Base-by-base conservation (phyloP, 2,888 invertebrate genomes). In the Nebria brevicollis region DNA sequence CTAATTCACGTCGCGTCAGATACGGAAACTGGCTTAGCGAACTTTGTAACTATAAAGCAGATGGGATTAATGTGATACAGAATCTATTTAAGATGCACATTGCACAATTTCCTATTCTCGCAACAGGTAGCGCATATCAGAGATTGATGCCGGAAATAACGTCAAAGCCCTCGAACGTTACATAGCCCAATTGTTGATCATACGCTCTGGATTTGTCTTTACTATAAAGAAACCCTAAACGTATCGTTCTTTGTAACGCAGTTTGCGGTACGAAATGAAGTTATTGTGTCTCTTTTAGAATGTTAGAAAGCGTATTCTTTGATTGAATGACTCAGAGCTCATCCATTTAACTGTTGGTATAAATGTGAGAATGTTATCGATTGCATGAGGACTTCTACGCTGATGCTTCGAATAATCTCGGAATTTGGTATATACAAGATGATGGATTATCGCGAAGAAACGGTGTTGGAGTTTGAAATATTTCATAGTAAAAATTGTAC, bases 101-200 rank as follows among this genome's bases (percentile, higher is more conserved):
- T 78, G 78, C 78, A 73, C 78, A 78, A 78, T 78, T 73, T 78
- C 78, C 72, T 66, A n/a, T 65, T 66, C 72, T 78, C 72, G 78
- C 78, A 78, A 78, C 78, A 78, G 78, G 73, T 78, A 78, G 64
- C 72, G 34, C 15, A 25, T 20, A 34, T 34, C 34, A 34, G 34
- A 34, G 34, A 34, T 34, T 34, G 34, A 34, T 7, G 25, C 25
- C 72, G 72, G 72, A 72, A 72, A 72, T 72, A 72, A 34, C 8
- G 20, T 26, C 26, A 72, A 72, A 72, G 25, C n/a, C 7, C 66
- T 25, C 15, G 66, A 4, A 34, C 5, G 34, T 34, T 34, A 1
- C 34, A 34, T 2, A 34, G 34, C 2, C 2, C 4, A 34, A 34
- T 2, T 34, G 34, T 5, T 34, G 34, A 5, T 5, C 4, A 34